Evolutionary conservation across 2,113 vertebrate genomes (phyloP).

Genomic region (Otocyon megalotis): DNA sequence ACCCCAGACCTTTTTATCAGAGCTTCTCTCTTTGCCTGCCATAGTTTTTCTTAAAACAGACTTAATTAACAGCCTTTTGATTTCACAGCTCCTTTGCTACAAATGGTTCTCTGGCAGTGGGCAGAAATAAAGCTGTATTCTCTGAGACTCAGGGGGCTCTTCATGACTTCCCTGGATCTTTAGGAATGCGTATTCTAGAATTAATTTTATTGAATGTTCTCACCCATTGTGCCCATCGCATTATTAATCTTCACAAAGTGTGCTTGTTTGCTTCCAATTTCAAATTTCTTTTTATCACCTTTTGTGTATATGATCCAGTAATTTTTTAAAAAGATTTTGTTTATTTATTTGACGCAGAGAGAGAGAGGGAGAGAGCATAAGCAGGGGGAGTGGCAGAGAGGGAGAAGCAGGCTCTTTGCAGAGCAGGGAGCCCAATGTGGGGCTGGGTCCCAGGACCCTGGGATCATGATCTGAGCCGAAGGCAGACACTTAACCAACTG

Average conservation of each 20-base stretch:
- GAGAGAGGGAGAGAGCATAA: neutral
- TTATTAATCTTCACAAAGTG: neutral
- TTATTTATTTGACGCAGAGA: too few species aligned
- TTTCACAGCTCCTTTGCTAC: neutral
- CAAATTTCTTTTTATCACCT: neutral
- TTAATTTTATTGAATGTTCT: neutral
- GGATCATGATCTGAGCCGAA: neutral
- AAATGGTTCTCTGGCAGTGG: neutral
- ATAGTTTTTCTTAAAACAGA: neutral
- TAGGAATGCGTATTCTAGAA: neutral
- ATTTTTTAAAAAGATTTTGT: neutral
- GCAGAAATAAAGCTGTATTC: neutral
- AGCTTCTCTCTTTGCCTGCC: neutral
- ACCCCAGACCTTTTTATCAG: neutral
- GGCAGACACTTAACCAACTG: neutral
- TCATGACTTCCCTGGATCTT: neutral
- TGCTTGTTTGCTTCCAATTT: neutral
- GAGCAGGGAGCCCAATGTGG: neutral
- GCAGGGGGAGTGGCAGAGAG: neutral
- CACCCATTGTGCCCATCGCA: neutral
- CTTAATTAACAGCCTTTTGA: neutral
- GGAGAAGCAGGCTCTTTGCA: neutral
- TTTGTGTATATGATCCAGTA: neutral
- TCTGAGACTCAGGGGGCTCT: neutral
- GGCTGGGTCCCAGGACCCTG: neutral